Evolutionary conservation across 2,888 invertebrate genomes (phyloP).

Genomic region (Diarsia mendica): DNA sequence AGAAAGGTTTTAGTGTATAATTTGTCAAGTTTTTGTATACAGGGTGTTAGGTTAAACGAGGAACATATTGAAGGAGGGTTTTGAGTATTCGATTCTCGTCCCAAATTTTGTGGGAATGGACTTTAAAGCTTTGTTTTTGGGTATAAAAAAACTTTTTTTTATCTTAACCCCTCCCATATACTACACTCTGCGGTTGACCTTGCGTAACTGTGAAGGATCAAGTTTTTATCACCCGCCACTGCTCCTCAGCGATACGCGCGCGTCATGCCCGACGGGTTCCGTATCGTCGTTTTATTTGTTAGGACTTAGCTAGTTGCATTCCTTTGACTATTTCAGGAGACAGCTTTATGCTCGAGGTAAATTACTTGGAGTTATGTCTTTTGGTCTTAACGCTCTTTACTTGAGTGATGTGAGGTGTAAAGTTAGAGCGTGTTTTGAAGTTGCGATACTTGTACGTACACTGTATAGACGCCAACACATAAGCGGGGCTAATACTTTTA

Average conservation of each 20-base stretch:
- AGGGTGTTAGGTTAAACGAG: too few species aligned
- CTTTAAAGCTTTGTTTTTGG: too few species aligned
- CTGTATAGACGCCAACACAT: too few species aligned
- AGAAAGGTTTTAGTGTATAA: too few species aligned
- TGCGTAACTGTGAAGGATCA: conserved; percentile 69
- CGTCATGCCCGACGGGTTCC: conserved; percentile 56
- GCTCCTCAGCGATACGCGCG: conserved; percentile 39
- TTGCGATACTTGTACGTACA: background rate
- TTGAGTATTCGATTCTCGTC: too few species aligned
- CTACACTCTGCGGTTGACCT: conserved; percentile 65
- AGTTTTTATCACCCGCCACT: conserved; percentile 65
- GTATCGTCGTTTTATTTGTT: conserved; percentile 59
- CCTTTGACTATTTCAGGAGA: conserved; percentile 55
- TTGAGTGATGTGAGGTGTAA: conserved; percentile 9
- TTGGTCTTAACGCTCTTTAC: background rate
- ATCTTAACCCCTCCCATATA: conserved; percentile 42
- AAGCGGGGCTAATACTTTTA: too few species aligned
- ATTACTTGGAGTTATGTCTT: conserved; percentile 26
- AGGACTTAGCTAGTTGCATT: conserved; percentile 46
- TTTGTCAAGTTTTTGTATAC: too few species aligned
- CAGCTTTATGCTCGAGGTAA: conserved; percentile 34
- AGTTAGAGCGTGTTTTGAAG: conserved; percentile 21
- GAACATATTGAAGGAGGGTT: too few species aligned
- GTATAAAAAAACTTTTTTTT: background rate
- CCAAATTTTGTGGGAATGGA: too few species aligned